A percentile compares a stretch with the other conserved stretches of the same genome.
Conservation (phyloP, 2,797 vertebrate genomes). For the Tenualosa thibaudeaui region DNA sequence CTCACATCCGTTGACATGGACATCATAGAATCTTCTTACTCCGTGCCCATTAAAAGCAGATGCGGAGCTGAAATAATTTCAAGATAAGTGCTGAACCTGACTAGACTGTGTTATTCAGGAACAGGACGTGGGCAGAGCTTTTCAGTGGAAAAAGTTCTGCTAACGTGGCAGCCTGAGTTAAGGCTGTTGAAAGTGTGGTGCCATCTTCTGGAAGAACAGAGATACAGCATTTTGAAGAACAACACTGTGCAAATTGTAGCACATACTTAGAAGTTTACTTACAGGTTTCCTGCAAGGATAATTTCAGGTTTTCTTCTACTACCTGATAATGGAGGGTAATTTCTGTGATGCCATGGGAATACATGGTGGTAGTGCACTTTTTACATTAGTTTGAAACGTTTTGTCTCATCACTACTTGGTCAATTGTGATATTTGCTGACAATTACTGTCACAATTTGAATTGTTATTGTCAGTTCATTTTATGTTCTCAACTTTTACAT, state of each 20-base stretch:
- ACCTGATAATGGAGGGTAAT: neutral
- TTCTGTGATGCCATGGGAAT: neutral
- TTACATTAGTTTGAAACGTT: neutral
- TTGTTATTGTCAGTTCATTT: neutral
- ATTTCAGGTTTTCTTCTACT: neutral
- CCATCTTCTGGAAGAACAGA: neutral
- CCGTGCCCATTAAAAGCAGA: neutral
- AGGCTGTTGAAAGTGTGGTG: neutral
- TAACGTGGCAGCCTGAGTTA: conserved; percentile 5
- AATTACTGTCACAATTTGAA: neutral
- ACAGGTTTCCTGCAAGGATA: neutral
- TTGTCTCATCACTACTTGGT: neutral
- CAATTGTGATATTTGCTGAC: neutral
- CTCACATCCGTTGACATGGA: conserved; percentile 73
- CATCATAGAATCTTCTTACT: neutral
- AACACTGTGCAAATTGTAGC: neutral
- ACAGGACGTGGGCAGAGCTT: neutral
- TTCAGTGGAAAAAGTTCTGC: neutral
- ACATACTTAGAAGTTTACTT: neutral
- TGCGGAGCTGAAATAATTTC: neutral
- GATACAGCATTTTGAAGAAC: neutral
- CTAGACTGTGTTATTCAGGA: neutral
- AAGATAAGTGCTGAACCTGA: neutral
- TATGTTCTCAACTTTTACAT: neutral
- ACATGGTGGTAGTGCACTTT: neutral